A percentile compares a stretch with the other conserved stretches of the same genome.
phyloP scores from a whole-genome alignment of 2,797 vertebrate species.

The Vultur gryphus region DNA sequence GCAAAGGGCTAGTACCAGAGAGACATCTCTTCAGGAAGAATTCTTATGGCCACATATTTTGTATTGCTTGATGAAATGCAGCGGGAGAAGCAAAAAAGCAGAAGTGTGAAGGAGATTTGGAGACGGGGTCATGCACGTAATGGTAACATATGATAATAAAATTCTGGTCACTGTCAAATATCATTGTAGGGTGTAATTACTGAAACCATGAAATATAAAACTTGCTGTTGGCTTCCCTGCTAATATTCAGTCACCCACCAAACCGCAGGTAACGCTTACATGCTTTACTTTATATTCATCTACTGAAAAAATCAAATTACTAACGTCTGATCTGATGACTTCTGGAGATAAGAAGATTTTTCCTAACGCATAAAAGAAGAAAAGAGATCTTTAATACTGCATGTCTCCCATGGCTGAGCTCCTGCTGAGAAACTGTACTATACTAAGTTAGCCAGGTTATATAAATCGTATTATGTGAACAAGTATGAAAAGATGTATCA shows the following conservation, averaged over 20 bases:
- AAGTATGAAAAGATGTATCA: background rate
- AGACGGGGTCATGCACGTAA: background rate
- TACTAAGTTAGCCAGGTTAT: background rate
- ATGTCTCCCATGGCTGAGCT: background rate
- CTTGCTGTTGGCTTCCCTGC: background rate
- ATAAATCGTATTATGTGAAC: background rate
- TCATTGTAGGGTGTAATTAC: background rate
- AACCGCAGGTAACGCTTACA: background rate
- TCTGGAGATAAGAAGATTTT: background rate
- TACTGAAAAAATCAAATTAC: background rate
- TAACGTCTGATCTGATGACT: background rate
- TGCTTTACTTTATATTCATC: background rate
- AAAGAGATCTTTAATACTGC: background rate
- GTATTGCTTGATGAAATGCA: background rate
- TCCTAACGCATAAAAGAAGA: background rate
- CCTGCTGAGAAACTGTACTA: background rate
- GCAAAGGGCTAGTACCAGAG: background rate
- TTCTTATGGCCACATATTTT: background rate
- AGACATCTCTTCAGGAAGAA: background rate
- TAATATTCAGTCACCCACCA: background rate
- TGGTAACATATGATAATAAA: background rate
- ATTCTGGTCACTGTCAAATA: background rate
- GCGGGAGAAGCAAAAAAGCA: background rate
- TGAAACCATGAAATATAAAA: background rate
- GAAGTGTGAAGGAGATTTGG: background rate